Evolutionary conservation across 2,888 invertebrate species (phyloP), one percentile per base, ranked within the genome.

Genomic region (Tinea trinotella): DNA sequence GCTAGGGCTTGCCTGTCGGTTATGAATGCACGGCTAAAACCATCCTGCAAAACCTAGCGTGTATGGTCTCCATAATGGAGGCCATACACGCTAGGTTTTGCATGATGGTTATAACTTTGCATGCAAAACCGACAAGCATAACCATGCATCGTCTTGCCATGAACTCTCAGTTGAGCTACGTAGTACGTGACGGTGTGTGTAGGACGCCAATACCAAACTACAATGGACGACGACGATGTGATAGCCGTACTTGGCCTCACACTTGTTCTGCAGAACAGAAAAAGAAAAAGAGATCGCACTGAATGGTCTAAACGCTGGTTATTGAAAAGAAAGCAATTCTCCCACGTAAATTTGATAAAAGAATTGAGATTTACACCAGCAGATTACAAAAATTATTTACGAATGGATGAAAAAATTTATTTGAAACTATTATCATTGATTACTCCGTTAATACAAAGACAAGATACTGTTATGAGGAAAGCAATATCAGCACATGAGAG

Each of bases 391-490:
- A 54, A 54, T 15, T 54, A 54, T 46, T 24, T 54, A 17, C 2
- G 54, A 13, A 54, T 54, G 54, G 17, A 54, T 24, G 48, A 46
- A 24, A 17, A 54, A n/a, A 54, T 48, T 46, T 53, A 55, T 34
- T n/a, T n/a, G n/a, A n/a, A 57, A 54, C 53, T 58, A 48, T 24
- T 58, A 54, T 52, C 57, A 52, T 56, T 59, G 36, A 56, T 60
- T 9, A 54, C 57, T 20, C 58, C 60, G 44, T 53, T 55, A 30
- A 61, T 60, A 52, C 44, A 57, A 56, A 62, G 57, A 56, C 40
- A 63, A 57, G 59, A 64, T 57, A 62, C 60, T 54, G 54, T 58
- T 55, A 62, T 62, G 62, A 58, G 61, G 56, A 56, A 55, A 57
- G 56, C 57, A 46, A 62, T 61, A 55, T 52, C 60, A 53, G 57